phyloP scores from a whole-genome alignment of 2,797 vertebrate species.

The Meriones psammophilus region DNA sequence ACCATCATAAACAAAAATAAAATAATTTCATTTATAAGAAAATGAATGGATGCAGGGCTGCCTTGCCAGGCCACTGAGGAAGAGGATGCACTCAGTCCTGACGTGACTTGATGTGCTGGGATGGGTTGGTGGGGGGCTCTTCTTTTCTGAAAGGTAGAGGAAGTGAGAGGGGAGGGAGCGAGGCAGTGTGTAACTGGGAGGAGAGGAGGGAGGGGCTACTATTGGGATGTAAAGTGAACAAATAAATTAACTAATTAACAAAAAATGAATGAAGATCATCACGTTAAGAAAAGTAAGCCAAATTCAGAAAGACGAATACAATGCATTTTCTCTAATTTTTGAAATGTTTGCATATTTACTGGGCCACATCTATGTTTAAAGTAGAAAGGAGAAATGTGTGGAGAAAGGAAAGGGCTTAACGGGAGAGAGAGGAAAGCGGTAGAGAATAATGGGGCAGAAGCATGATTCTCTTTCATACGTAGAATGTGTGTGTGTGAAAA shows the following conservation, averaged over 20 bases:
- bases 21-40: background rate
- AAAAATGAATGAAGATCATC: background rate
- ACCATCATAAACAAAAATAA: background rate
- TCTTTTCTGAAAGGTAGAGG: no score
- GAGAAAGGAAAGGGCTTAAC: background rate
- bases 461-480: background rate
- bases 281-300: background rate
- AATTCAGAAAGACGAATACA: background rate
- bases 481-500: background rate
- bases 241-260: no score
- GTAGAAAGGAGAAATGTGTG: background rate
- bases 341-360: background rate
- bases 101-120: no score
- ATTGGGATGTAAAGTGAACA: no score
- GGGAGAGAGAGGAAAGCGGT: background rate
- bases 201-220: no score
- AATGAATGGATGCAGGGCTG: background rate
- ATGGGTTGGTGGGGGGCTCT: no score
- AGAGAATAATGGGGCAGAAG: background rate
- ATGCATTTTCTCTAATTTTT: background rate
- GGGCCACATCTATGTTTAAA: background rate
- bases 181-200: no score
- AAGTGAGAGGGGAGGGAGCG: no score
- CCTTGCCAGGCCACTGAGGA: no score
- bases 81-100: no score